Evolutionary conservation across 92 coral and sea anemone genomes (phyloP).

Genomic region (Epizoanthus illoricatus): DNA sequence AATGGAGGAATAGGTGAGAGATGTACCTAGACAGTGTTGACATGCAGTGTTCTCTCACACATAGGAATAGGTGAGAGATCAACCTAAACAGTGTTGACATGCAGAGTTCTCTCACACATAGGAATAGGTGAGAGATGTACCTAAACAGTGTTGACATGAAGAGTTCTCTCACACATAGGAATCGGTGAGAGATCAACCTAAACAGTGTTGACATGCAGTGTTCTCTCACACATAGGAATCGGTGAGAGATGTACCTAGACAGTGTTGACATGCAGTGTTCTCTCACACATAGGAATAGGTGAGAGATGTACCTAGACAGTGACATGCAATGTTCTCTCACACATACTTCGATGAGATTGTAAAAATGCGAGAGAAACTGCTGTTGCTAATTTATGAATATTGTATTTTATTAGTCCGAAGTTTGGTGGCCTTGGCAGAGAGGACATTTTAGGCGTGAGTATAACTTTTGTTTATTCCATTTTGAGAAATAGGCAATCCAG

Average conservation of each 20-base stretch:
- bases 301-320: background rate
- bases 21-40: background rate
- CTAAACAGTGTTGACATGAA: background rate
- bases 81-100: background rate
- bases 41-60: background rate
- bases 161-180: constrained; percentile 43
- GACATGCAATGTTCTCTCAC: background rate
- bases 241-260: constrained; percentile 48
- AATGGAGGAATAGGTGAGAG: constrained; percentile 95
- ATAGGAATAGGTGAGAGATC: constrained; percentile 75
- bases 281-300: constrained; percentile 91
- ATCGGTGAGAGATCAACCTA: constrained; percentile 61
- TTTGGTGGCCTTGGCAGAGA: constrained; percentile 96
- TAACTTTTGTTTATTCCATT: background rate
- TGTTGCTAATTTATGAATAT: background rate
- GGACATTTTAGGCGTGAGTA: constrained; percentile 78
- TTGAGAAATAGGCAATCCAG: background rate
- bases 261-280: background rate
- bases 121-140: constrained; percentile 75
- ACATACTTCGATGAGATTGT: background rate
- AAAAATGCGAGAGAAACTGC: no score
- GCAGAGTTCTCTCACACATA: background rate
- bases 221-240: constrained; percentile 65
- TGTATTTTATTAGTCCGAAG: constrained; percentile 69
- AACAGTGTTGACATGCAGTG: background rate